These are phyloP conservation scores for Globodera ellingtonae DNA, from an alignment of 1,140 invertebrate species.

Conservation along the genomic window DNA sequence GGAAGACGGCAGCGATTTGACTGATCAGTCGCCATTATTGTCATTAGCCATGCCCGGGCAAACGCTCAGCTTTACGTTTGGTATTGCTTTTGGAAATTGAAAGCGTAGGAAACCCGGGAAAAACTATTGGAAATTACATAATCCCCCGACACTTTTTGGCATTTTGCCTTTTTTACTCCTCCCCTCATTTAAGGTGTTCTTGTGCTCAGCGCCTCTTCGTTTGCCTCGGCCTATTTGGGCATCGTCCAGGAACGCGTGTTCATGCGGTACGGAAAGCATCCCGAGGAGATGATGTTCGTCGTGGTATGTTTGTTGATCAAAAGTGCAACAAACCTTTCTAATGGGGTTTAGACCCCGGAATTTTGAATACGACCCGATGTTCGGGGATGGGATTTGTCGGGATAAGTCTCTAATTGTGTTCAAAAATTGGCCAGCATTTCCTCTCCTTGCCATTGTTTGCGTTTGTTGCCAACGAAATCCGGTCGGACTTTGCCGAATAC, in stretches of 20 bases:
- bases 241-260: constrained; percentile 92
- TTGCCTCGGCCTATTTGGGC: constrained; percentile 91
- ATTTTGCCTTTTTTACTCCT: not conserved
- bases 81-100: not conserved
- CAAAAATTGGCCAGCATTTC: constrained; percentile 70
- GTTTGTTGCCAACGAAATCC: constrained; percentile 76
- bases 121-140: no score
- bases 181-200: constrained; percentile 72
- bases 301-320: constrained; percentile 52
- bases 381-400: no score
- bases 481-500: constrained; percentile 78
- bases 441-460: constrained; percentile 83
- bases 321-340: no score
- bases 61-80: not conserved
- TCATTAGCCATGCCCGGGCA: not conserved
- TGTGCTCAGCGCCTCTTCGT: constrained; percentile 82
- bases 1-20: not conserved
- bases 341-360: no score
- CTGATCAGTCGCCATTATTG: not conserved
- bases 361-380: no score
- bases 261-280: constrained; percentile 84
- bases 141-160: no score
- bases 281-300: constrained; percentile 83
- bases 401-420: no score
- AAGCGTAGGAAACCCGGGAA: no score